Base-by-base conservation (phyloP, 2,888 invertebrate genomes). In the Drosophila mimetica region DNA sequence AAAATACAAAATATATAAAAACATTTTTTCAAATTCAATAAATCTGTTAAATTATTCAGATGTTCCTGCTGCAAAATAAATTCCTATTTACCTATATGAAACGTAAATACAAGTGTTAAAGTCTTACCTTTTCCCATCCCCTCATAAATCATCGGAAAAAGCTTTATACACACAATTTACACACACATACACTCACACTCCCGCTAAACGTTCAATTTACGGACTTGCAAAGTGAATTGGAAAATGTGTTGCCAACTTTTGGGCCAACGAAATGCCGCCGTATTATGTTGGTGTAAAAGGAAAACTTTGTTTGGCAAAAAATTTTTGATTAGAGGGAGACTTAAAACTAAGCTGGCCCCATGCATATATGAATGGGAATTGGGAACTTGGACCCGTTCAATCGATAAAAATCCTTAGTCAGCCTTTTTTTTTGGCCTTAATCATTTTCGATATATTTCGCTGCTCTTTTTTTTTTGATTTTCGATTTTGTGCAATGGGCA, bases 311-410 rank as follows among this genome's bases (percentile, higher is more conserved):
- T 66, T 46, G 65, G 39, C 55, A 60, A 66, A 65, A 41, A 69
- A 66, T 60, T 64, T 64, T 76, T 75, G 82, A 81, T 81, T 79
- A 82, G 54, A 71, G 39, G 39, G 16, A 61, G 73, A 69, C 77
- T 79, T 75, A 69, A 48, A 44, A 59, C 46, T 71, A 75, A 79
- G 70, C 75, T 58, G 55, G 48, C 47, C 32, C 30, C 16, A 13
- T 60, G 60, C 63, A 63, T 48, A 63, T 32, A 42, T 63, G 63
- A 48, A 59, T 59, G 41, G 59, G 60, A 60, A 59, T 48, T 42
- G 63, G n/a, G 30, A 42, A 60, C 60, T 59, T 53, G 37, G 53
- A 25, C 14, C 53, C 32, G 64, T 64, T 58, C 67, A 67, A 72
- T 60, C 64, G 71, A 59, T 72, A 57, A 52, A 59, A 74, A 59